These are phyloP conservation scores for Diadophis punctatus DNA, from an alignment of 2,113 vertebrate genomes.

Conservation along the genomic window DNA sequence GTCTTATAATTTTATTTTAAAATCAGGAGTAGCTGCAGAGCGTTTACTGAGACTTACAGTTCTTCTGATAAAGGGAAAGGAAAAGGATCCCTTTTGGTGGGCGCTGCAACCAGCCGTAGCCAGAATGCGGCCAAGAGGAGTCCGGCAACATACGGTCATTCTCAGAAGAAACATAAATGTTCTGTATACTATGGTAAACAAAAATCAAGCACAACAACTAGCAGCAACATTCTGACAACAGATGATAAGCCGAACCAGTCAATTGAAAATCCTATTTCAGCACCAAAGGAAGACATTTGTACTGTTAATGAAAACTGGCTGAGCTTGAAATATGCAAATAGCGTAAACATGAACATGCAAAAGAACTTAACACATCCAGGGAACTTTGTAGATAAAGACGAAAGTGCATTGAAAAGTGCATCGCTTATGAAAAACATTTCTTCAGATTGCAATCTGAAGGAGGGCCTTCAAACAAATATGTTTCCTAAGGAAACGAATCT, in stretches of 20 bases:
- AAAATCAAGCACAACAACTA: conserved; percentile 66
- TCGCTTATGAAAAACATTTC: conserved; percentile 60
- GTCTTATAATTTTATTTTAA: conserved; percentile 41
- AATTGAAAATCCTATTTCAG: conserved; percentile 46
- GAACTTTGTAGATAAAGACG: conserved; percentile 69
- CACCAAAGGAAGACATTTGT: conserved; percentile 64
- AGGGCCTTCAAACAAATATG: conserved; percentile 77
- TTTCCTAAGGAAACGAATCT: conserved; percentile 96
- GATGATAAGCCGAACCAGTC: conserved; percentile 64
- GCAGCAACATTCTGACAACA: conserved; percentile 43
- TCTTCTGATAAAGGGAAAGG: conserved; percentile 92
- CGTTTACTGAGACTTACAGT: conserved; percentile 82
- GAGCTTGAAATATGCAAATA: conserved; percentile 65
- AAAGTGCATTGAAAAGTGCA: conserved; percentile 69
- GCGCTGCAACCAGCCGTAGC: conserved; percentile 69
- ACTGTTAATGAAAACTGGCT: conserved; percentile 67
- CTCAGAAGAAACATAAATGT: conserved; percentile 92
- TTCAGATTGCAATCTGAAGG: conserved; percentile 69
- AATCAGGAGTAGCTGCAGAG: conserved; percentile 88
- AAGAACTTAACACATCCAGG: conserved; percentile 68
- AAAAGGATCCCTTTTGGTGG: conserved; percentile 83
- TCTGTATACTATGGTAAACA: conserved; percentile 88
- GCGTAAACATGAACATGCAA: conserved; percentile 58
- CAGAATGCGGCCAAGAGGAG: conserved; percentile 82
- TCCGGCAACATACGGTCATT: conserved; percentile 74